Base-by-base conservation (phyloP, 2,113 vertebrate species). In the Silurus meridionalis region DNA sequence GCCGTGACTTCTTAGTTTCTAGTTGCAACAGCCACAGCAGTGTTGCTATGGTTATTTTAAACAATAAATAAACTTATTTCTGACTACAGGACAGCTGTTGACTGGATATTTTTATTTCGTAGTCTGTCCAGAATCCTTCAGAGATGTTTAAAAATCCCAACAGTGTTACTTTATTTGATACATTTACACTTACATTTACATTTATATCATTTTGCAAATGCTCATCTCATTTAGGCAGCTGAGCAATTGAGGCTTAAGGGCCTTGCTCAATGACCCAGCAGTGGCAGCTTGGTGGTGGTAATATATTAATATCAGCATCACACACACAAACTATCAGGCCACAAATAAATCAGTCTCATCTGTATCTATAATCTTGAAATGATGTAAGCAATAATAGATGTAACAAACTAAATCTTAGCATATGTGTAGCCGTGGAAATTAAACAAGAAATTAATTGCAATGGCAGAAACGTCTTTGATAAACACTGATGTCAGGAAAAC, bases 121-220 rank as follows among this genome's bases (percentile, higher is more conserved):
- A 57, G 10, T 23, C 15, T n/a, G 52, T 78, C 52, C n/a, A 78
- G 52, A 55, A 55, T 7, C 13, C 2, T 15, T n/a, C 52, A 8
- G 52, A 55, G 75, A n/a, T 78, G 75, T 78, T 57, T 57, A 78
- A 57, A 78, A 78, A 57, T 55, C 6, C 50, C 53, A 78, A n/a
- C 6, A 46, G 8, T 80, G 25, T 48, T 79, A 17, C 55, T 80
- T 15, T 7, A 80, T 5, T 46, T 21, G 17, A 80, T 19, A 19
- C 4, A 37, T 37, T 14, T 25, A 53, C 17, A 21, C 17, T 57
- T 9, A 37, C 37, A 37, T 37, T 37, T 37, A 37, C 37, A 37
- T 37, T 37, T 37, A 37, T 37, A 37, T 2, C 13, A 13, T 57
- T 57, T 57, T 1, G 5, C 61, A 23, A 6, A 64, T 37, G 37